Percentiles rank a stretch among this genome's conserved stretches.
Evolutionary conservation across 2,113 vertebrate genomes (phyloP).

Genomic region (Charadrius vociferus): DNA sequence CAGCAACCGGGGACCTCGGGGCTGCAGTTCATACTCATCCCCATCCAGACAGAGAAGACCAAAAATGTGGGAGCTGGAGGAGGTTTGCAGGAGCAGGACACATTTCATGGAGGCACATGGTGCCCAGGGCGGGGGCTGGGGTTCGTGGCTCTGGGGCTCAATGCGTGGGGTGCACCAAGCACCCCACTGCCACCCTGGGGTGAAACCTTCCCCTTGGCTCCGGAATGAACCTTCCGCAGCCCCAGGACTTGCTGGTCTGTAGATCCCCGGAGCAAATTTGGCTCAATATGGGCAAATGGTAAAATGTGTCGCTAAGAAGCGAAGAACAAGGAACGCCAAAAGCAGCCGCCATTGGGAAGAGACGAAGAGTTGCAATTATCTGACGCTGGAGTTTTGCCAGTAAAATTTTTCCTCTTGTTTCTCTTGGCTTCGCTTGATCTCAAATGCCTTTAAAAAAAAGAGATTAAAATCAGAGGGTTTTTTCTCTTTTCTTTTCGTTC

Average conservation of each 20-base stretch:
- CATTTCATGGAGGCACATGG: fast-evolving
- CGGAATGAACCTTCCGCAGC: fast-evolving
- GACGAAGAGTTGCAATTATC: neutral
- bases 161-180: fast-evolving
- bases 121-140: neutral
- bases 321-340: neutral
- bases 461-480: neutral
- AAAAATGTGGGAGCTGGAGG: neutral
- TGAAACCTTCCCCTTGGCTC: neutral
- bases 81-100: neutral
- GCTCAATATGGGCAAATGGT: neutral
- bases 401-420: neutral
- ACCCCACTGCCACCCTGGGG: neutral
- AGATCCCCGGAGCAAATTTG: neutral
- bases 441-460: neutral
- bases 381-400: neutral
- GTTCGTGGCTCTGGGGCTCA: fast-evolving
- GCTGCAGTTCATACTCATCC: neutral
- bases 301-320: neutral
- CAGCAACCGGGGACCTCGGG: neutral
- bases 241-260: neutral
- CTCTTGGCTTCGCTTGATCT: neutral
- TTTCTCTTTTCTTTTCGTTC: neutral
- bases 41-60: neutral
- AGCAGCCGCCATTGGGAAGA: neutral